A percentile compares a stretch with the other conserved stretches of the same genome.
phyloP scores from a whole-genome alignment of 2,113 vertebrate genomes.

The Mustela nigripes region DNA sequence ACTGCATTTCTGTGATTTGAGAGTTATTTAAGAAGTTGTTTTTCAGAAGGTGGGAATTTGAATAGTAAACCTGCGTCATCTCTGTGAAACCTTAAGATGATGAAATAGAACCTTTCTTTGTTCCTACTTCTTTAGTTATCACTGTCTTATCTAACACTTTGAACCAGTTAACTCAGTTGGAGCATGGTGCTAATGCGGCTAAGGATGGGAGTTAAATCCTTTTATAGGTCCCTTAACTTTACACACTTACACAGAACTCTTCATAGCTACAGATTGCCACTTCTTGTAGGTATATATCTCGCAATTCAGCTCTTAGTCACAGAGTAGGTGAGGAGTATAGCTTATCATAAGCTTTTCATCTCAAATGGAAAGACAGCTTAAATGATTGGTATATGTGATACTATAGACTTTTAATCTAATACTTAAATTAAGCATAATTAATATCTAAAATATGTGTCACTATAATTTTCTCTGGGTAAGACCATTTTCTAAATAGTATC shows the following conservation, averaged over 20 bases:
- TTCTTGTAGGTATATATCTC: neutral
- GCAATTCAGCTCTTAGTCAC: slow-evolving; percentile 16
- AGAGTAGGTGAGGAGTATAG: slow-evolving; percentile 34
- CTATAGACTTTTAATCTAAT: slow-evolving; percentile 31
- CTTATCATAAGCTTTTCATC: neutral
- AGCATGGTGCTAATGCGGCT: slow-evolving; percentile 57
- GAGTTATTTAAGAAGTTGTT: slow-evolving; percentile 60
- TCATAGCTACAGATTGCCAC: neutral
- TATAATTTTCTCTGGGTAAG: slow-evolving; percentile 20
- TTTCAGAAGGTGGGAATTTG: slow-evolving; percentile 57
- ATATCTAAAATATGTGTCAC: neutral
- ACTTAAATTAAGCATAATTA: slow-evolving; percentile 40
- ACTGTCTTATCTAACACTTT: slow-evolving; percentile 51
- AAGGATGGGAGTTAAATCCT: neutral
- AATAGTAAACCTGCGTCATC: slow-evolving; percentile 22
- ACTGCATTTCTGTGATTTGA: slow-evolving; percentile 49
- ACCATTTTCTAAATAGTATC: slow-evolving; percentile 50
- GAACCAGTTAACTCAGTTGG: slow-evolving; percentile 35
- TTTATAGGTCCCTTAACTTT: slow-evolving; percentile 47
- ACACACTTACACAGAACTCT: neutral
- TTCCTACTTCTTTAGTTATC: slow-evolving; percentile 62
- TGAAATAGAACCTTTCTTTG: slow-evolving; percentile 56
- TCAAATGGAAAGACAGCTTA: slow-evolving; percentile 26
- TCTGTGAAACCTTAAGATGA: slow-evolving; percentile 62
- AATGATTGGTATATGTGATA: slow-evolving; percentile 53